Conservation (phyloP, 2,888 invertebrate species). For the Ormyrus thymus region DNA sequence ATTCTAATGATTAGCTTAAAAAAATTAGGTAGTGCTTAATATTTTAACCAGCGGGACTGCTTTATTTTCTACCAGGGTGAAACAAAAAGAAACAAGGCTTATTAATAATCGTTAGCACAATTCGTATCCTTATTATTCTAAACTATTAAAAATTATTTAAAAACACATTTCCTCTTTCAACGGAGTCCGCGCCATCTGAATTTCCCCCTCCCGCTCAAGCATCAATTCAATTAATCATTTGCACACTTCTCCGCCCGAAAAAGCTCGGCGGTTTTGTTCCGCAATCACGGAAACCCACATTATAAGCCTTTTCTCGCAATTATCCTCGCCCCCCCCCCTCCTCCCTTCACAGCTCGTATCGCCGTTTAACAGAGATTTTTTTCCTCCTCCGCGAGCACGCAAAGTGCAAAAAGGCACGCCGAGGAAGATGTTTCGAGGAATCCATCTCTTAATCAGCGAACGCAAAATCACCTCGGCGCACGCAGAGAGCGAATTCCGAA, state of each 20-base stretch:
- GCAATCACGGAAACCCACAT: slow-evolving; percentile 42
- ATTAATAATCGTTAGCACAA: no score
- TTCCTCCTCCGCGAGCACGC: neutral
- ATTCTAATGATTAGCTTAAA: no score
- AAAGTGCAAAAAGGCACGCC: neutral
- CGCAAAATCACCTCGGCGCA: slow-evolving; percentile 37
- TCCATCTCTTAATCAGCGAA: slow-evolving; percentile 52
- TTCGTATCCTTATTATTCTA: no score
- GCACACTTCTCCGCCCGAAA: no score
- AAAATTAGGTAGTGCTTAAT: no score
- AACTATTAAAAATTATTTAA: no score
- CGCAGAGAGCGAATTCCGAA: slow-evolving; percentile 30
- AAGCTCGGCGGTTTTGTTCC: slow-evolving; percentile 6
- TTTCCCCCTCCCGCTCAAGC: no score
- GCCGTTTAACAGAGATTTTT: neutral
- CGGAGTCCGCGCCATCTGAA: no score
- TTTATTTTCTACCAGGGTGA: no score
- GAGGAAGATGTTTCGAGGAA: slow-evolving; percentile 43
- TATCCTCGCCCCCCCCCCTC: slow-evolving; percentile 5
- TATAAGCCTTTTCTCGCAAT: slow-evolving; percentile 5
- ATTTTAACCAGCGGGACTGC: no score
- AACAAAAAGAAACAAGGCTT: slow-evolving; percentile 21
- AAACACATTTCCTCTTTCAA: no score
- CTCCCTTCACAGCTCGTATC: slow-evolving; percentile 4
- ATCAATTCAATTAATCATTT: slow-evolving; percentile 34